These are phyloP conservation scores for Amphiduros pacificus DNA, from an alignment of 2,888 invertebrate genomes.

Conservation along the genomic window DNA sequence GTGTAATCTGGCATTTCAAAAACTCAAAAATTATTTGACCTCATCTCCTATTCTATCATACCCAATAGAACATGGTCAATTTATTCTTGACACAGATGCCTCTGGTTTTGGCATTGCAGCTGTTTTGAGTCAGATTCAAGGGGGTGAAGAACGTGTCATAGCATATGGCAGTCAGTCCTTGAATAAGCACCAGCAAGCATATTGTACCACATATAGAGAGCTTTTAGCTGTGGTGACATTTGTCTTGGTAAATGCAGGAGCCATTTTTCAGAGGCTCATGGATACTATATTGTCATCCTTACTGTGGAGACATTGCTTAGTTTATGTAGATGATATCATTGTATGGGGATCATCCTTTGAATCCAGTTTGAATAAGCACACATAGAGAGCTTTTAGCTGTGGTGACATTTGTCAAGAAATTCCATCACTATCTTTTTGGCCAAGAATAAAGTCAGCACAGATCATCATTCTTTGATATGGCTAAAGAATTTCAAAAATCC, in stretches of 20 bases:
- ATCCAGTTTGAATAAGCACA: neutral
- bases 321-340: neutral
- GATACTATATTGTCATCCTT: neutral
- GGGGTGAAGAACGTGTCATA: neutral
- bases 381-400: neutral
- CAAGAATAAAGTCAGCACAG: neutral
- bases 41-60: neutral
- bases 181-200: neutral
- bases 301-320: neutral
- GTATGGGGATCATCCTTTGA: neutral
- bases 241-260: neutral
- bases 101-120: neutral
- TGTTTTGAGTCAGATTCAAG: neutral
- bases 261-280: neutral
- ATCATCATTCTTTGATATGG: neutral
- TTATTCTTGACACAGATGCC: neutral
- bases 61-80: neutral
- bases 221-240: neutral
- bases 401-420: neutral
- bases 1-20: neutral
- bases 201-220: neutral
- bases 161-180: neutral
- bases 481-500: neutral
- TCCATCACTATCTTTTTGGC: neutral
- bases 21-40: neutral